phyloP scores from a whole-genome alignment of 2,113 vertebrate species.

The Trichomycterus rosablanca region DNA sequence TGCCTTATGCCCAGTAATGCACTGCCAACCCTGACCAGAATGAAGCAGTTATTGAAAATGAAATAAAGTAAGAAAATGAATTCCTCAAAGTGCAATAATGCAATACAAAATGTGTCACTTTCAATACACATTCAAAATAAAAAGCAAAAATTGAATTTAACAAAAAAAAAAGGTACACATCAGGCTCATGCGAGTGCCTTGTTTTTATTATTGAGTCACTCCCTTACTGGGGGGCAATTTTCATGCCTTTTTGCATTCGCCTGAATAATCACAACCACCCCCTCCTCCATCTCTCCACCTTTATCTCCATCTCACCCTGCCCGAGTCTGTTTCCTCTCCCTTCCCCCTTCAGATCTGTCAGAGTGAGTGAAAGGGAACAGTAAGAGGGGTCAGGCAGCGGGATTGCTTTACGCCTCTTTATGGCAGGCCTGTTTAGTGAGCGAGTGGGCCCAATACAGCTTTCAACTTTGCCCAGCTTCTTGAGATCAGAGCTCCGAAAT shows the following conservation, averaged over 20 bases:
- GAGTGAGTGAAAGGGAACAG: conserved; percentile 10
- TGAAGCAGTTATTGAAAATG: too few species aligned
- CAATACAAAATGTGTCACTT: too few species aligned
- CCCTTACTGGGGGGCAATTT: conserved; percentile 7
- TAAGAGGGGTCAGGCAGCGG: conserved; percentile 18
- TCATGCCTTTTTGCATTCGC: too few species aligned
- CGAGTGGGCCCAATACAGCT: conserved; percentile 16
- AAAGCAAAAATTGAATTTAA: background rate
- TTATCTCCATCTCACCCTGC: background rate
- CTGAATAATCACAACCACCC: conserved; percentile 14
- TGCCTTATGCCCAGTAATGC: too few species aligned
- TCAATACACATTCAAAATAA: too few species aligned
- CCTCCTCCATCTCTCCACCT: background rate
- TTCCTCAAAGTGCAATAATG: too few species aligned
- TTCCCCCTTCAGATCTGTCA: conserved; percentile 26
- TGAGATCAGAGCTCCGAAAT: conserved; percentile 4
- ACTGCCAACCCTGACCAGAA: too few species aligned
- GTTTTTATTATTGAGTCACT: conserved; percentile 17
- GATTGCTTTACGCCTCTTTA: conserved; percentile 52
- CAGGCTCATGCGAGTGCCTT: background rate
- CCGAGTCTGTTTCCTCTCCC: conserved; percentile 11
- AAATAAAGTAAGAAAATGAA: too few species aligned
- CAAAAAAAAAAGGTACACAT: background rate
- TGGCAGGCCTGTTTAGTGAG: conserved; percentile 49
- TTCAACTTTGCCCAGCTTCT: conserved; percentile 37